Percentiles rank a stretch among this genome's conserved stretches.
Evolutionary conservation across 2,888 invertebrate species (phyloP).

Genomic region (Lissocephala sabroskyi): DNA sequence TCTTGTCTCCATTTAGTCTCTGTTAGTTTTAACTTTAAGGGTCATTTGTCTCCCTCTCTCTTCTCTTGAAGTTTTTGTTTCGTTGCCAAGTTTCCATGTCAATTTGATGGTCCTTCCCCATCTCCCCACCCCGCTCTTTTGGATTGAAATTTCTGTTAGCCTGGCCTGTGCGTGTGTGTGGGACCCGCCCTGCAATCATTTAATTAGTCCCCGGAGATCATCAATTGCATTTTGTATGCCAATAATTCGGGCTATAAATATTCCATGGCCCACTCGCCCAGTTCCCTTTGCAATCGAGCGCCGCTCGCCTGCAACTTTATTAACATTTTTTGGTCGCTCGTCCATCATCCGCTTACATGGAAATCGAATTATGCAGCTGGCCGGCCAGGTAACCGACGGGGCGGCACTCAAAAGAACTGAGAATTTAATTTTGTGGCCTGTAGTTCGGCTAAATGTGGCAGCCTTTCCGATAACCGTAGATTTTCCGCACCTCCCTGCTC

Average conservation of each 20-base stretch:
- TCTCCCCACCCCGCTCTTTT: constrained; percentile 3
- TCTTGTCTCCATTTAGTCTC: constrained; percentile 53
- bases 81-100: constrained; percentile 53
- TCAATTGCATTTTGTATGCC: constrained; percentile 81
- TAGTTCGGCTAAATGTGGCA: no score
- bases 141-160: constrained; percentile 4
- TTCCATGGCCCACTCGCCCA: no score
- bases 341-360: no score
- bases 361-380: no score
- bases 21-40: constrained; percentile 57
- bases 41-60: constrained; percentile 69
- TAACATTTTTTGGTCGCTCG: neutral
- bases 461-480: no score
- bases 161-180: constrained; percentile 4
- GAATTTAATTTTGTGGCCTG: no score
- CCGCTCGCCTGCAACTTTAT: neutral
- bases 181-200: constrained; percentile 25
- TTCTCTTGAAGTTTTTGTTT: constrained; percentile 52
- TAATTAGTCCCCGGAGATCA: constrained; percentile 69
- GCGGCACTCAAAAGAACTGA: no score
- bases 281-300: no score
- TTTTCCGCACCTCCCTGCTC: no score
- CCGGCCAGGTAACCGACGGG: no score
- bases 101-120: constrained; percentile 38
- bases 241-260: constrained; percentile 77